Percentiles rank a stretch among this genome's conserved stretches.
Conservation (phyloP, 2,888 invertebrate genomes). For the Agrilus mali region DNA sequence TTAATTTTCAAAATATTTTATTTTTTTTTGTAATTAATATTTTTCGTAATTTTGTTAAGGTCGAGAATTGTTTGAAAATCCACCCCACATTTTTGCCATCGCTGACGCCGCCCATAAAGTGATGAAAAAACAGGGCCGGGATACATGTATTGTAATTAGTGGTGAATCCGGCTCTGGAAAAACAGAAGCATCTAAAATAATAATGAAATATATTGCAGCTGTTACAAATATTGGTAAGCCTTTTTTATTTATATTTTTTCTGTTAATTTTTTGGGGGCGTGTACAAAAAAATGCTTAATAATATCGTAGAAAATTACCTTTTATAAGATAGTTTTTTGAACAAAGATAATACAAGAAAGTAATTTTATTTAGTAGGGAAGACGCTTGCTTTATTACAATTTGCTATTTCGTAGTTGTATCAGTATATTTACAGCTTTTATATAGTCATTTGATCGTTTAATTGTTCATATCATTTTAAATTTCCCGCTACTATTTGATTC, state of each 20-base stretch:
- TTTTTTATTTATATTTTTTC: neutral
- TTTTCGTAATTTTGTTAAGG: slow-evolving; percentile 38
- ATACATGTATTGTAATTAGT: slow-evolving; percentile 97
- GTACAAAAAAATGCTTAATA: no score
- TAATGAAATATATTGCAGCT: slow-evolving; percentile 96
- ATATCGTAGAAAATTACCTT: no score
- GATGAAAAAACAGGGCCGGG: slow-evolving; percentile 79
- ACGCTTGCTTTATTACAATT: no score
- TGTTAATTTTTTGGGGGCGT: no score
- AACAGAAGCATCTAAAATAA: slow-evolving; percentile 98
- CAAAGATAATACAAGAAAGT: no score
- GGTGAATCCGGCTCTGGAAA: slow-evolving; percentile 97
- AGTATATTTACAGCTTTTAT: no score
- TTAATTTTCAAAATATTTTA: neutral
- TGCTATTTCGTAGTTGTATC: no score
- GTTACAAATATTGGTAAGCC: slow-evolving; percentile 66
- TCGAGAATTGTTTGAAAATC: slow-evolving; percentile 90
- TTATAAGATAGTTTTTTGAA: no score
- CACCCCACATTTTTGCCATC: slow-evolving; percentile 95
- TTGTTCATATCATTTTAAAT: no score
- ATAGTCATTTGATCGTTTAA: no score
- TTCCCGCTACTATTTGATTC: no score
- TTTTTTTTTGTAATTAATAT: slow-evolving; percentile 1
- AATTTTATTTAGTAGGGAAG: no score
- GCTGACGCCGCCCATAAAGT: slow-evolving; percentile 93